Base-by-base conservation (phyloP, 1,140 invertebrate genomes). In the Spodoptera frugiperda region DNA sequence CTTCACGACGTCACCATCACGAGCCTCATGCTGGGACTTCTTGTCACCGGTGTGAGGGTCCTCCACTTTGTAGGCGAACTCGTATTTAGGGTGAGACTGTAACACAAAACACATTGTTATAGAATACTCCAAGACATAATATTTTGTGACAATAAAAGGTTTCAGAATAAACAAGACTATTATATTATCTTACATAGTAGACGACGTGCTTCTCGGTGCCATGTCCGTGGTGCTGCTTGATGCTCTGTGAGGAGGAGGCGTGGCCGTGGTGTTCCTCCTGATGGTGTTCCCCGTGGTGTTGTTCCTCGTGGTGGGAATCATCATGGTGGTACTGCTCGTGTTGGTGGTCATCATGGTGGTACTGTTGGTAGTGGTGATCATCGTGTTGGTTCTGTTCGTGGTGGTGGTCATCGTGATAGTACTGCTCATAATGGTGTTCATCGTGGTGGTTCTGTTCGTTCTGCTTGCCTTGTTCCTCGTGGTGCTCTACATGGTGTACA, bases 1-100 rank as follows among this genome's bases (percentile, higher is more conserved):
- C 82, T 94, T 93, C 59, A 95, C 95, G 5, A 94, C 89, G 82
- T 95, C 95, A 8, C 95, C 95, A 75, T 95, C 93, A 10, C 95
- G 92, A 51, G 90, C 89, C 84, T 95, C 95, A 10, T 68, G 49
- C 25, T 68, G 49, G 3, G 65, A 33, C 3, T 68, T 68, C 8
- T 84, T 82, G 79, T 89, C 87, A 1, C 84, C 84, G 9, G 87
- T 88, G 80, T 89, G 87, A 3, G 79, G 77, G 59, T 89, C 88
- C 33, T 83, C 74, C n/a, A 94, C 91, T 71, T 89, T 91, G 87
- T 94, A 94, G 12, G 90, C 87, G 82, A 92, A 94, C 53, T 86
- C 83, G 81, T 94, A 89, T 21, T 89, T 85, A 17, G 88, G 85
- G 72, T 84, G 80, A 30, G 84, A 77, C 87, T 89, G 68, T 5